Conservation (phyloP, 2,888 invertebrate genomes). For the Unio delphinus region DNA sequence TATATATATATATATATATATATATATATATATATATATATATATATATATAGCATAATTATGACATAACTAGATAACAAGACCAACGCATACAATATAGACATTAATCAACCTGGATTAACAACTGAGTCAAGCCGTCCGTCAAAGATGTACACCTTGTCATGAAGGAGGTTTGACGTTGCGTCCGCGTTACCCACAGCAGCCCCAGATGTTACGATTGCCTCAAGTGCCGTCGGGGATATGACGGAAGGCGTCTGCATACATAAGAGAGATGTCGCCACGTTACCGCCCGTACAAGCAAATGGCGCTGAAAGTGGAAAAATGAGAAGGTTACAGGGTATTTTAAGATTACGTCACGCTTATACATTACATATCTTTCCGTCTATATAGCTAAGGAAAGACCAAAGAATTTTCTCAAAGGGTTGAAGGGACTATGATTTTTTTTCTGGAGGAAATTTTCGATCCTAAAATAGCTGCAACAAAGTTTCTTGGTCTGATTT, state of each 20-base stretch:
- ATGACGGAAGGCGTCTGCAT: constrained; percentile 41
- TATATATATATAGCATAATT: no score
- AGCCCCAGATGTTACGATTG: constrained; percentile 32
- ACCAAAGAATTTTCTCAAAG: no score
- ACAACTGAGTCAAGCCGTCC: constrained; percentile 65
- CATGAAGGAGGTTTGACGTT: constrained; percentile 54
- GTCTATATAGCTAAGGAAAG: no score
- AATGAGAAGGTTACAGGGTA: neutral
- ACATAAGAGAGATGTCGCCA: constrained; percentile 27
- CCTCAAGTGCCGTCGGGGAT: constrained; percentile 20
- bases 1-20: no score
- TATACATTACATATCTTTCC: no score
- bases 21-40: no score
- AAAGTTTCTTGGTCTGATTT: no score
- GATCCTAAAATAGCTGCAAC: no score
- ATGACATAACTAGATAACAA: no score
- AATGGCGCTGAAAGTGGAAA: constrained; percentile 32
- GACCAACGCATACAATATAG: neutral
- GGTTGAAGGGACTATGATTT: no score
- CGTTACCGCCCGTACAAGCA: constrained; percentile 40
- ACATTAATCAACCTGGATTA: constrained; percentile 54
- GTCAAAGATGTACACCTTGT: constrained; percentile 65
- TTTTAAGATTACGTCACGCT: no score
- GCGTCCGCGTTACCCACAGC: constrained; percentile 58
- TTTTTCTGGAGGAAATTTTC: no score